Evolutionary conservation across 2,797 vertebrate genomes (phyloP).

Genomic region (Anguilla obscura): DNA sequence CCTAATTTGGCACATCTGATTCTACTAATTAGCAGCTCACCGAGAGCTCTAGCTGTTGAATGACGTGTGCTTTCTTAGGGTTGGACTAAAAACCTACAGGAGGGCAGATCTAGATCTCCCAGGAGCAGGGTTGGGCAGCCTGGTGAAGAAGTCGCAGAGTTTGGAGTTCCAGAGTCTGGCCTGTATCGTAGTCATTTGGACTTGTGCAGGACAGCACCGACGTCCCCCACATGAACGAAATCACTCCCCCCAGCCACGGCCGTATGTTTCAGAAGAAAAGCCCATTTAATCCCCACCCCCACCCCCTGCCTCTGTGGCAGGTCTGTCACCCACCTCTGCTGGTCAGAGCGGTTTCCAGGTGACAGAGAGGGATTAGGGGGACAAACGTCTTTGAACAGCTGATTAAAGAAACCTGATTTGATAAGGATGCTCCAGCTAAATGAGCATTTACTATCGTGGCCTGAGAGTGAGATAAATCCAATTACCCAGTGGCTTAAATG

Average conservation of each 20-base stretch:
- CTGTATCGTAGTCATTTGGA: background rate
- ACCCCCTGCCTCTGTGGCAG: background rate
- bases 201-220: background rate
- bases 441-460: slow-evolving; percentile 47
- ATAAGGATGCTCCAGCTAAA: slow-evolving; percentile 58
- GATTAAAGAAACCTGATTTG: slow-evolving; percentile 62
- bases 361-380: slow-evolving; percentile 51
- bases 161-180: background rate
- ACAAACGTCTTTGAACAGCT: slow-evolving; percentile 60
- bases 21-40: no score
- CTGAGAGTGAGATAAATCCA: slow-evolving; percentile 48
- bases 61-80: no score
- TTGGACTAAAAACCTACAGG: background rate
- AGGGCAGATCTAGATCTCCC: background rate
- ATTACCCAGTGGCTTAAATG: slow-evolving; percentile 47
- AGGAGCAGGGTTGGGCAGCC: no score
- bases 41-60: no score
- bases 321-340: slow-evolving; percentile 1
- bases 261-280: slow-evolving; percentile 42
- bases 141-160: background rate
- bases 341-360: slow-evolving; percentile 49
- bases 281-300: slow-evolving; percentile 27
- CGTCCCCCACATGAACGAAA: background rate
- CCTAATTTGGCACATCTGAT: no score
- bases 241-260: slow-evolving; percentile 21